Base-by-base conservation (phyloP, 2,113 vertebrate genomes). In the Caloenas nicobarica region DNA sequence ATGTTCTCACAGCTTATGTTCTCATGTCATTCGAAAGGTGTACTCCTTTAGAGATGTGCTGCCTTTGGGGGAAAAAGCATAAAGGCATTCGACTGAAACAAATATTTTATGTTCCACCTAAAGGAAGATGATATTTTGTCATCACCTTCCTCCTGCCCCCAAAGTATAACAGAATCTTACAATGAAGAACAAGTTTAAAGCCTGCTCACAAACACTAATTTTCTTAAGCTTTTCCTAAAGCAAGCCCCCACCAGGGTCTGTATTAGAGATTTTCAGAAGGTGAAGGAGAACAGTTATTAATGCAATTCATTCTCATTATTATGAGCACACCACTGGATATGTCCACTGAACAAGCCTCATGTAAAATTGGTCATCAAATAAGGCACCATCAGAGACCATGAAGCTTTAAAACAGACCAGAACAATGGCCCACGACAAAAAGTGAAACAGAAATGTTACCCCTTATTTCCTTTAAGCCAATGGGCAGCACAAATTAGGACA, bases 161-260 rank as follows among this genome's bases (percentile, higher is more conserved):
- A 74, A 79, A 60, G 24, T 60, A 10, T 46, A 90, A 69, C 31
- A 90, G 76, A 79, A 85, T 78, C 10, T 57, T 53, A 48, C 0
- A 77, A 48, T 19, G 31, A 69, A 82, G 48, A 82, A 82, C 12
- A 86, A 88, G 48, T 69, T 80, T 66, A 40, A 68, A 8, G 7
- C 11, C 9, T 46, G 44, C 0, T 5, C 7, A 16, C 9, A 22
- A 3, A 3, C 33, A 6, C 31, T 13, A 6, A n/a, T 71, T 70
- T 83, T 71, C 51, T 62, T 50, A 16, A 56, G 16, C 23, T 50
- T 46, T 73, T 62, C 68, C 33, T 22, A 81, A 68, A 73, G 69
- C 10, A 88, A 76, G 3, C 0, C 3, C 10, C 18, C 58, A 68
- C 34, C 12, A 33, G 85, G 64, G 29, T 38, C 23, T 56, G 21